Evolutionary conservation across 2,888 invertebrate species (phyloP), one percentile per base, ranked within the genome.

Genomic region (Polydrusus cervinus): DNA sequence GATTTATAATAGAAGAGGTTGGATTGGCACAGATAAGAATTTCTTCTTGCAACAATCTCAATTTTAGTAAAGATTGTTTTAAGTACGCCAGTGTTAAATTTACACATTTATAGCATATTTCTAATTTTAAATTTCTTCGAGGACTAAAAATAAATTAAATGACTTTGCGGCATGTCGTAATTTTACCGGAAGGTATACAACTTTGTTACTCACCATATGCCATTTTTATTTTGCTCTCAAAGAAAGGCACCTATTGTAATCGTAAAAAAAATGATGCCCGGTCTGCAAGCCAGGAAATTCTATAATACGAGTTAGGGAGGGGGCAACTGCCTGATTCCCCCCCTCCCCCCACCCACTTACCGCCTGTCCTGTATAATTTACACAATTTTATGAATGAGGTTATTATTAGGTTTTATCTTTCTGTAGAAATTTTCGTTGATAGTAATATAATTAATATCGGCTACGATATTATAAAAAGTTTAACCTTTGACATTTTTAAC

Each of bases 61-160:
- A n/a, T n/a, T n/a, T n/a, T n/a, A n/a, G n/a, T n/a, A n/a, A n/a
- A n/a, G n/a, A n/a, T n/a, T n/a, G n/a, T n/a, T n/a, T n/a, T n/a
- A n/a, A n/a, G n/a, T n/a, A n/a, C 55, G 55, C 55, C 38, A 34
- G 14, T 60, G 57, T 60, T 30, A 64, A 20, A 43, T 7, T 2
- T 45, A 25, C n/a, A 14, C 30, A 30, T 47, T 47, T 43, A 73
- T 60, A 66, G 10, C 16, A 34, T 66, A 57, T 65, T 65, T 65
- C 75, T 75, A 75, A 75, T 67, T 71, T 71, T 75, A 74, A 70
- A 8, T 66, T 62, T 67, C 66, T 60, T 71, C 40, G 43, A 51
- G n/a, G 34, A 8, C 75, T 75, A 75, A 75, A 75, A 75, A 75
- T 75, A 75, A 43, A 20, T 74, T 68, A 57, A 70, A 60, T 20